phyloP scores from a whole-genome alignment of 2,113 vertebrate species.

The Eptatretus burgeri region DNA sequence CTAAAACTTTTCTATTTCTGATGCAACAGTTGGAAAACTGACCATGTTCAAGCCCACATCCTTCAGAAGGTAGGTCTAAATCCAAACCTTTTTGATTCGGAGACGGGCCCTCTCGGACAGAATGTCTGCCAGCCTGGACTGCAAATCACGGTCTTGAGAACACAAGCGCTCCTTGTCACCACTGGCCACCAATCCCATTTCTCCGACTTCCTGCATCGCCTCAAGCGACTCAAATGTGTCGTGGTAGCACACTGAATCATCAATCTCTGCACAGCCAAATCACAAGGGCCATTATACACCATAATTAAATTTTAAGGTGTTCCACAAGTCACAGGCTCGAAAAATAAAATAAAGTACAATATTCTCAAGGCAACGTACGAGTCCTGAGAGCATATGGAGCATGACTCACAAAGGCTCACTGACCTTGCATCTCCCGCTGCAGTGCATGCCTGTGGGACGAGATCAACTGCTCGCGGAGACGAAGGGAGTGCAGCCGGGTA shows the following conservation, averaged over 20 bases:
- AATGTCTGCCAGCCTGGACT: constrained; percentile 67
- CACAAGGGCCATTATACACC: no score
- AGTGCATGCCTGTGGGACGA: constrained; percentile 75
- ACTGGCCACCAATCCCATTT: constrained; percentile 12
- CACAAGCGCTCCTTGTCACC: constrained; percentile 42
- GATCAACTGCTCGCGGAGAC: constrained; percentile 67
- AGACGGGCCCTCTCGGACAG: constrained; percentile 96
- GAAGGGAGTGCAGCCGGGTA: constrained; percentile 73
- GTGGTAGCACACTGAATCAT: constrained; percentile 87
- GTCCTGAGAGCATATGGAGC: constrained; percentile 12
- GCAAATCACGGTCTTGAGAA: constrained; percentile 58
- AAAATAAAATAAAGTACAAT: not conserved
- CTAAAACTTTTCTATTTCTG: no score
- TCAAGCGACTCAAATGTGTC: constrained; percentile 84
- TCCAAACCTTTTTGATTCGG: constrained; percentile 76
- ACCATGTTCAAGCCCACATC: no score
- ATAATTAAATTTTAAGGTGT: not conserved
- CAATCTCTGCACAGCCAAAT: constrained; percentile 21
- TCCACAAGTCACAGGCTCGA: not conserved
- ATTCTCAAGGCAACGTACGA: constrained; percentile 7
- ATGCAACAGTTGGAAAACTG: no score
- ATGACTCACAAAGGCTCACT: constrained; percentile 8
- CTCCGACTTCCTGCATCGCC: constrained; percentile 54
- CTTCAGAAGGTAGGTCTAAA: no score
- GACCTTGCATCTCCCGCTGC: constrained; percentile 61